Evolutionary conservation across 2,888 invertebrate genomes (phyloP).

Genomic region (Nemoura dubitans): DNA sequence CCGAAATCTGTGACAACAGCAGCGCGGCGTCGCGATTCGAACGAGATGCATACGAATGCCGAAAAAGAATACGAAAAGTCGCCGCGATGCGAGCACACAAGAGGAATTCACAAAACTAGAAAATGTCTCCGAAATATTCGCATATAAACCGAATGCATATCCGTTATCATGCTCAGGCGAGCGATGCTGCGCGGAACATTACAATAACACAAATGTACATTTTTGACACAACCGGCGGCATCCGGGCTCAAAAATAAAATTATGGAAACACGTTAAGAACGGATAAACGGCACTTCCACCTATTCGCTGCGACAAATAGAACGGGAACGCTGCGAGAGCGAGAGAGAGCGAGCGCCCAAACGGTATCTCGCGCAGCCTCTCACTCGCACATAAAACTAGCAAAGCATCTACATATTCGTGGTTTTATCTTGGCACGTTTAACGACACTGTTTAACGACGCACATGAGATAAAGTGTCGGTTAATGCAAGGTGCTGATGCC

Average conservation of each 20-base stretch:
- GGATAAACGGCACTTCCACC: background rate
- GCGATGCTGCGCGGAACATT: background rate
- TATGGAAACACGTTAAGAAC: background rate
- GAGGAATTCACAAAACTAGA: slow-evolving; percentile 12
- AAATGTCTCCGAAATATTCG: background rate
- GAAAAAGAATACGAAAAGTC: background rate
- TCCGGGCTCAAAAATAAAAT: background rate
- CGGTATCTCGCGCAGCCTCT: background rate
- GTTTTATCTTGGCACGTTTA: slow-evolving; percentile 19
- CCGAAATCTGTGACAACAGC: background rate
- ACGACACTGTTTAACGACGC: slow-evolving; percentile 18
- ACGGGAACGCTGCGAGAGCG: background rate
- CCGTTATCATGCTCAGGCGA: background rate
- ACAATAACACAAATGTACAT: background rate
- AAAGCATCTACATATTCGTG: slow-evolving; percentile 8
- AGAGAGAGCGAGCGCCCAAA: background rate
- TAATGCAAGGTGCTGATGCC: background rate
- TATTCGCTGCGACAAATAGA: background rate
- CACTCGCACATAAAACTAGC: background rate
- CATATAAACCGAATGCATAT: background rate
- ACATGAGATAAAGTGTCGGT: slow-evolving; percentile 9
- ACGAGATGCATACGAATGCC: background rate
- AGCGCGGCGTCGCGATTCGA: background rate
- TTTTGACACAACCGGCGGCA: background rate
- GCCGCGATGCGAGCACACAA: background rate